Base-by-base conservation (phyloP, 1,140 invertebrate species). In the Alviniconcha marisindica region DNA sequence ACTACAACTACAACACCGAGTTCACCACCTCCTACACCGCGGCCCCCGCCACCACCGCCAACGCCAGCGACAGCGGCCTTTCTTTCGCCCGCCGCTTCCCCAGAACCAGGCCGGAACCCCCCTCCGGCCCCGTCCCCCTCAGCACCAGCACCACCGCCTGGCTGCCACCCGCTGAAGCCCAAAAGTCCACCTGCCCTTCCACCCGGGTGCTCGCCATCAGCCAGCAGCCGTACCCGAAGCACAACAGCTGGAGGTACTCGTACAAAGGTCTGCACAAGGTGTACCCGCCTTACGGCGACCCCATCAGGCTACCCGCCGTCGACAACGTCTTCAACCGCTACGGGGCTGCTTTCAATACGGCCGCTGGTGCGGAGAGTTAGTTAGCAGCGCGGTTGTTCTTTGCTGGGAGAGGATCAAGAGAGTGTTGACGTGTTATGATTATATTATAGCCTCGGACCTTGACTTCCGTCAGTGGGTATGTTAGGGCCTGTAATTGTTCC, bases 181-280 rank as follows among this genome's bases (percentile, higher is more conserved):
- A 84, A 3, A 82, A 84, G 2, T 83, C 88, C 15, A 66, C 85
- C 74, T 87, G 79, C 51, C 89, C 90, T 12, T 85, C 88, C 18
- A 88, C 87, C 5, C 88, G 88, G 31, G 89, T 91, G n/a, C 76
- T 92, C n/a, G 91, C 89, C n/a, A 74, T 87, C 18, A 85, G 87
- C n/a, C 91, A 90, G 74, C 88, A 91, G 85, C 91, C 91, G 2
- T 90, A 90, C 71, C 54, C 86, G 36, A 87, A 87, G 79, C 88
- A 89, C 83, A 92, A 92, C 76, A 51, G 81, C 7, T 92, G 90
- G 90, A 89, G 90, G 84, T 92, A 90, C 81, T 90, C 90, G 18
- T 87, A 90, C 82, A 84, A 90, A 54, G 85, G 88, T 33, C 82
- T 89, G 38, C 54, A 71, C n/a, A 86, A 87, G 74, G 87, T 91